Base-by-base conservation (phyloP, 2,797 vertebrate genomes). In the Sebastes reedi region DNA sequence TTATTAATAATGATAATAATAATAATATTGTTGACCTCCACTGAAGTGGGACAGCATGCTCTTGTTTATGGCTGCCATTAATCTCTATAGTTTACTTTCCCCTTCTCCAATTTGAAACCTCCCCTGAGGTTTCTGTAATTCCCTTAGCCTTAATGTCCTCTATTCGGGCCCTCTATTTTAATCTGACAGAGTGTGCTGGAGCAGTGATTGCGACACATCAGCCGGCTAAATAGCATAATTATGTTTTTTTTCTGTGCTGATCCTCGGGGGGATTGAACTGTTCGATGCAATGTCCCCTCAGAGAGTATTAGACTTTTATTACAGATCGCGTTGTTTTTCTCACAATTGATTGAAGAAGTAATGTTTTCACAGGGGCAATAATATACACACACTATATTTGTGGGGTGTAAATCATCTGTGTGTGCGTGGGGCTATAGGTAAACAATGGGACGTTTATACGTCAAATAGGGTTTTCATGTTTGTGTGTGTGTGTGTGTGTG, bases 211-310 rank as follows among this genome's bases (percentile, higher is more conserved):
- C 94, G 90, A 92, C 95, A 94, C 93, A 95, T 95, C 94, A 95
- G 87, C 94, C 91, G 90, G 91, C 88, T 96, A 96, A 95, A 95
- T 93, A 94, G 94, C 93, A 95, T 95, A 94, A 95, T 95, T 94
- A 92, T 93, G 90, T 87, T 82, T 60, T 77, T 72, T 74, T 68
- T 75, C 83, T 89, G 83, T 84, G 81, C 84, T 87, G 88, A 84
- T 92, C 89, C 93, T 89, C 64, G 39, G 81, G 86, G 52, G 87
- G 89, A 74, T 73, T 81, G 72, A 86, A 89, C 82, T 91, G 88
- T 83, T 92, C 89, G 82, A 81, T 89, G 92, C 87, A 91, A 91
- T 87, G 87, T 83, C 85, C 87, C 91, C 87, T 88, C 60, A 83
- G 80, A 92, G 83, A 89, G 67, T 59, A 81, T 83, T 86, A 88